These are phyloP conservation scores for Cryptoprocta ferox DNA, from an alignment of 2,797 vertebrate species.

Conservation along the genomic window DNA sequence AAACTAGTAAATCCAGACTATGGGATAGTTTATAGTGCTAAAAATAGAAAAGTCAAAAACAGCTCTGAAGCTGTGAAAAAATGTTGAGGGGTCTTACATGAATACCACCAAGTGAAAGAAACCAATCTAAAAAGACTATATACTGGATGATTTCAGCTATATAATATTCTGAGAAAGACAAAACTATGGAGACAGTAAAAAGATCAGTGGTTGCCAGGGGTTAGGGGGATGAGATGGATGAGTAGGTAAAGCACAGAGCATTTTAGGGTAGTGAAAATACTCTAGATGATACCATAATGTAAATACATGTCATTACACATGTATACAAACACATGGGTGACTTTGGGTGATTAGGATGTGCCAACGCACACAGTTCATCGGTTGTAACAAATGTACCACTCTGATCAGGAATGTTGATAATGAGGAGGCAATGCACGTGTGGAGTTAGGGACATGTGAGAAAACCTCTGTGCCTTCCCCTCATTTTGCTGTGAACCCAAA, in stretches of 20 bases:
- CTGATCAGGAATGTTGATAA: background rate
- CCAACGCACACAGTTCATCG: background rate
- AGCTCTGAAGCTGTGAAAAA: background rate
- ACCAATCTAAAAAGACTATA: background rate
- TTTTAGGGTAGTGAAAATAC: background rate
- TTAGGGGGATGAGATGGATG: background rate
- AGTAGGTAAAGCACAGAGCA: background rate
- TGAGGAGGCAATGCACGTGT: background rate
- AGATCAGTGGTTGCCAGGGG: background rate
- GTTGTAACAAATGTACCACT: background rate
- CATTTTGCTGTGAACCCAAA: background rate
- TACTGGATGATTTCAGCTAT: background rate
- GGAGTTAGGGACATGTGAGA: background rate
- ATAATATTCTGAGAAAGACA: background rate
- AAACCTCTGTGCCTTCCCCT: background rate
- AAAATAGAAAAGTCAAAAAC: background rate
- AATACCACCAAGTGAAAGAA: background rate
- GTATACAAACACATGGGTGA: background rate
- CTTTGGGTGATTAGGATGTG: background rate
- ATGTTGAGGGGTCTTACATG: background rate
- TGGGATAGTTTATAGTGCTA: background rate
- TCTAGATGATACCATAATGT: background rate
- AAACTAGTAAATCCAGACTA: background rate
- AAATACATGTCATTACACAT: background rate
- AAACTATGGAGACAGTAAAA: background rate